These are phyloP conservation scores for Trisateles emortualis DNA, from an alignment of 2,888 invertebrate genomes.

Conservation along the genomic window DNA sequence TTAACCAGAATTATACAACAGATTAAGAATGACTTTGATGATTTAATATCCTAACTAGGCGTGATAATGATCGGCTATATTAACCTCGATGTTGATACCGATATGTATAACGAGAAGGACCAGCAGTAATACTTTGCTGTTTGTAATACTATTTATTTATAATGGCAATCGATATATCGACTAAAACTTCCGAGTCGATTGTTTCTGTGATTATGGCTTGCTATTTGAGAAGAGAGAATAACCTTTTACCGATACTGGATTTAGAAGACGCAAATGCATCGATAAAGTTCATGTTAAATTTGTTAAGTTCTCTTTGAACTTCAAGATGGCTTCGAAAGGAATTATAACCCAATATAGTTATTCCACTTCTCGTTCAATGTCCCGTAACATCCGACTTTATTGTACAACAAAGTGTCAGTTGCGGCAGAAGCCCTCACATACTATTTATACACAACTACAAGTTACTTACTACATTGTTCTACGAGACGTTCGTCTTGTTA, in stretches of 20 bases:
- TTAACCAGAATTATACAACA: constrained; percentile 3
- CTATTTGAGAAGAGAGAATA: constrained; percentile 17
- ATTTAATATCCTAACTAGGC: constrained; percentile 13
- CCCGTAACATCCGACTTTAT: constrained; percentile 40
- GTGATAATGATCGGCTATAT: constrained; percentile 27
- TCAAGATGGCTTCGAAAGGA: too few species aligned
- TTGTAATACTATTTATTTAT: constrained; percentile 50
- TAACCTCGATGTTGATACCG: constrained; percentile 48
- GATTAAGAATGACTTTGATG: background rate
- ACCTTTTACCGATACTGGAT: too few species aligned
- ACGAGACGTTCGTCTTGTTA: constrained; percentile 70
- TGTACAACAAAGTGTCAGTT: constrained; percentile 42
- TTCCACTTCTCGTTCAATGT: constrained; percentile 2
- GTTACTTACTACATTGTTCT: constrained; percentile 37
- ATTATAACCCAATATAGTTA: constrained; percentile 11
- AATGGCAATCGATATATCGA: constrained; percentile 43
- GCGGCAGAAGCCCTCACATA: constrained; percentile 33
- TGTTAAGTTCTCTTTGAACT: too few species aligned
- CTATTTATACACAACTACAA: constrained; percentile 43
- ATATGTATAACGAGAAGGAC: constrained; percentile 64
- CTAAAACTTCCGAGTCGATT: constrained; percentile 13
- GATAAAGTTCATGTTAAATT: too few species aligned
- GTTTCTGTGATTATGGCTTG: constrained; percentile 15
- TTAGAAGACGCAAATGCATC: too few species aligned
- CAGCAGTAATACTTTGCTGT: constrained; percentile 43